Percentiles rank a stretch among this genome's conserved stretches.
These are phyloP conservation scores for Miniopterus natalensis DNA, from an alignment of 2,113 vertebrate genomes.

Conservation along the genomic window DNA sequence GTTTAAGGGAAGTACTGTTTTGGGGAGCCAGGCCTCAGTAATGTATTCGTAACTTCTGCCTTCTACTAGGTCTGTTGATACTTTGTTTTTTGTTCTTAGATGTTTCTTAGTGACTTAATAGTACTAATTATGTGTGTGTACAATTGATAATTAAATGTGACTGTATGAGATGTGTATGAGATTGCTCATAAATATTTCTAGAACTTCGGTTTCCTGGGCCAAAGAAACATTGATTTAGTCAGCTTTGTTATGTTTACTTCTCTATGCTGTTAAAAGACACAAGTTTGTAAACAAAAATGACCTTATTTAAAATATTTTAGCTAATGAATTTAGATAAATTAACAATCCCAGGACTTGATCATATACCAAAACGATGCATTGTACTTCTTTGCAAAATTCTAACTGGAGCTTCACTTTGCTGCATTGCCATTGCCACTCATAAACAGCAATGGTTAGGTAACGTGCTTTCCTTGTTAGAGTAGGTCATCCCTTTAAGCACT, in stretches of 20 bases:
- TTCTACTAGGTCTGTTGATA: neutral
- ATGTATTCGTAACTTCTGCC: neutral
- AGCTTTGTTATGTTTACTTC: neutral
- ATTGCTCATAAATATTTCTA: slow-evolving; percentile 8
- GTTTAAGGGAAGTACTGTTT: neutral
- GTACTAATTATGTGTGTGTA: slow-evolving; percentile 16
- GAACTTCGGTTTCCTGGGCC: neutral
- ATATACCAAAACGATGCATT: neutral
- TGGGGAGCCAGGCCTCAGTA: neutral
- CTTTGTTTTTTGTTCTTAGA: slow-evolving; percentile 39
- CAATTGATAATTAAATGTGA: slow-evolving; percentile 60
- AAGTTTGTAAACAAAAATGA: slow-evolving; percentile 24
- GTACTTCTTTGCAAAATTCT: neutral
- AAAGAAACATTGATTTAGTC: slow-evolving; percentile 20
- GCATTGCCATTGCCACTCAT: neutral
- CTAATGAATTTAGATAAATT: slow-evolving; percentile 2
- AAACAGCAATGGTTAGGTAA: neutral
- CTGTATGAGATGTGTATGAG: neutral
- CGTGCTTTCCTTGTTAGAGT: neutral
- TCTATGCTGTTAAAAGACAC: neutral
- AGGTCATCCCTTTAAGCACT: neutral
- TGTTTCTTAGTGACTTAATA: slow-evolving; percentile 49
- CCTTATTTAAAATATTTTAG: slow-evolving; percentile 19
- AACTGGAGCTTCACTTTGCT: neutral
- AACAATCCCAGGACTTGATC: neutral